These are phyloP conservation scores for Meta bourneti DNA, from an alignment of 2,888 invertebrate species.

Conservation along the genomic window DNA sequence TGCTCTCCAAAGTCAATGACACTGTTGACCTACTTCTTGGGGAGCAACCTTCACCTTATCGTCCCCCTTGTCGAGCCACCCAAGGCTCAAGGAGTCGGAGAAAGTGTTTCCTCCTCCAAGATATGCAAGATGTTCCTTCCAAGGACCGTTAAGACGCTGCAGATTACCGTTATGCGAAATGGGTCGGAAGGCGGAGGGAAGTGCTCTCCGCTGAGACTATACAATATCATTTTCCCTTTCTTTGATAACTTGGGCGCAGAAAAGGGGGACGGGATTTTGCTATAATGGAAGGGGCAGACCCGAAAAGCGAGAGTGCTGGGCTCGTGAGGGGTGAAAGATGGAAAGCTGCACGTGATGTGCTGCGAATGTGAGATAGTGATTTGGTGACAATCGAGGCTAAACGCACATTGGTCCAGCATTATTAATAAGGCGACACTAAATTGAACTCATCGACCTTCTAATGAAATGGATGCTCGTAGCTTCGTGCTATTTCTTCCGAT, in stretches of 20 bases:
- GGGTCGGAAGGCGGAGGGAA: neutral
- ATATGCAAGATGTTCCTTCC: too few relatives aligned
- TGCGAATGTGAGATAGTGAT: too few relatives aligned
- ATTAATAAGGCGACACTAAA: too few relatives aligned
- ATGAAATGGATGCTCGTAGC: too few relatives aligned
- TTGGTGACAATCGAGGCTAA: too few relatives aligned
- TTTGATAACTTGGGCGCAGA: neutral
- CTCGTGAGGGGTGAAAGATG: too few relatives aligned
- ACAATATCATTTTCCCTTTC: neutral
- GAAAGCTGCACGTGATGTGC: too few relatives aligned
- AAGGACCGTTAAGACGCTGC: neutral
- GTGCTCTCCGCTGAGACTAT: neutral
- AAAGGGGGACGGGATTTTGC: neutral
- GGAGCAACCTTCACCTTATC: conserved; percentile 22
- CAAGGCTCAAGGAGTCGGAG: neutral
- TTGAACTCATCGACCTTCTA: too few relatives aligned
- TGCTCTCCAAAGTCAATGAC: conserved; percentile 39
- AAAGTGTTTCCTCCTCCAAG: neutral
- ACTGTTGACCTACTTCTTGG: conserved; percentile 44
- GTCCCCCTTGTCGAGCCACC: neutral
- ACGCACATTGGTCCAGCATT: too few relatives aligned
- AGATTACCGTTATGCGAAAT: neutral
- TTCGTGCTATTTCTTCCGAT: too few relatives aligned
- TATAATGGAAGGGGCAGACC: neutral
- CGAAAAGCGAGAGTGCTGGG: neutral